Conservation (phyloP, 2,113 vertebrate species). For the Aspidoscelis tigris region DNA sequence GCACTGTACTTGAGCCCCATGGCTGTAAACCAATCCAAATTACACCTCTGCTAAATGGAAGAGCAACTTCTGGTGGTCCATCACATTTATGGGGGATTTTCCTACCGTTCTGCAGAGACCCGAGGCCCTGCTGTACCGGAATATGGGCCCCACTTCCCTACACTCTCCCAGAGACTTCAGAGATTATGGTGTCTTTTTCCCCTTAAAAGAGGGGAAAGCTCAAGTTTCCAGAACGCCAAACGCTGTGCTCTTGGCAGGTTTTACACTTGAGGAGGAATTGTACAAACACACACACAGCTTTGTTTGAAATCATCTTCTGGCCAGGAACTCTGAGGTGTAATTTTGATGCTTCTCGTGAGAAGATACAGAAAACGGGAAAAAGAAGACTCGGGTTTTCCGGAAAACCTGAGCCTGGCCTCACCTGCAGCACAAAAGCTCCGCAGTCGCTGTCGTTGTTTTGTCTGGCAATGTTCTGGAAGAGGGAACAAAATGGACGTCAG, state of each 20-base stretch:
- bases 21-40: too few species aligned
- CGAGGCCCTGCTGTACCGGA: too few species aligned
- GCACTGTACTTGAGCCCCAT: too few species aligned
- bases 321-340: not conserved
- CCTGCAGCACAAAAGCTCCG: slow-evolving; percentile 92
- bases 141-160: too few species aligned
- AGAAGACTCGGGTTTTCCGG: not conserved
- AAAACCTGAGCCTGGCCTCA: slow-evolving; percentile 56
- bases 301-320: not conserved
- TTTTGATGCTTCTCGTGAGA: too few species aligned
- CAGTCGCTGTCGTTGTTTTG: slow-evolving; percentile 96
- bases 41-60: too few species aligned
- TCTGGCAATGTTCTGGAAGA: slow-evolving; percentile 86
- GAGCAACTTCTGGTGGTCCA: too few species aligned
- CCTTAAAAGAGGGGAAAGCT: not conserved
- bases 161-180: too few species aligned
- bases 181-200: too few species aligned
- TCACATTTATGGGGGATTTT: too few species aligned
- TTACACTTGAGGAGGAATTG: not conserved
- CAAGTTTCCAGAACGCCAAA: not conserved
- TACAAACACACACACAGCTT: not conserved
- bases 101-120: too few species aligned
- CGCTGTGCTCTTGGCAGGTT: not conserved
- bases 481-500: not conserved
- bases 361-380: not conserved